Evolutionary conservation across 23 tunicate species (phyloP).

Genomic region (Halocynthia roretzi): DNA sequence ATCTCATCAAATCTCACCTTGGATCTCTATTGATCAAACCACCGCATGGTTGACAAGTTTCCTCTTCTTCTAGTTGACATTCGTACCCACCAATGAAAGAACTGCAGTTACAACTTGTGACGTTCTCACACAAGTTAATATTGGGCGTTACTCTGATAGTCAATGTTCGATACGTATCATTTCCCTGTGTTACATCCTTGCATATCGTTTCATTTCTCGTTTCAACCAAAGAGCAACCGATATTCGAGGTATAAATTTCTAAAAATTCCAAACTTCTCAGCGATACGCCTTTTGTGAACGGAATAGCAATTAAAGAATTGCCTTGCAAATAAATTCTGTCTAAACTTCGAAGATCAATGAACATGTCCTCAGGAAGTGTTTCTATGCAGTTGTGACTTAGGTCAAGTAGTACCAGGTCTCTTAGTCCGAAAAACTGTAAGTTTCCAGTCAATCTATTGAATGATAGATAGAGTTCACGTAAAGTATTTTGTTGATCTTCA

Average conservation of each 20-base stretch:
- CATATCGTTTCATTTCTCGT: neutral
- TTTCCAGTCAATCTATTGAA: neutral
- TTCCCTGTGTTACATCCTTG: neutral
- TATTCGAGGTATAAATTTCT: neutral
- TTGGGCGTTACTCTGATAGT: neutral
- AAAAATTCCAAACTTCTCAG: neutral
- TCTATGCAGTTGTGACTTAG: slow-evolving; percentile 1
- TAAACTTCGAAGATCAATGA: neutral
- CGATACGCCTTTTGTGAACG: neutral
- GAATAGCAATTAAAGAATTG: neutral
- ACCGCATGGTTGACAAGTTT: too few species aligned
- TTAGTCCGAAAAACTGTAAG: neutral
- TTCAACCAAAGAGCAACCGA: neutral
- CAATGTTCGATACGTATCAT: neutral
- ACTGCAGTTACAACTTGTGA: neutral
- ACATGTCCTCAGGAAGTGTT: neutral
- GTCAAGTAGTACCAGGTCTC: neutral
- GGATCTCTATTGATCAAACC: too few species aligned
- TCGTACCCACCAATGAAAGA: neutral
- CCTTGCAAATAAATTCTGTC: slow-evolving; percentile 13
- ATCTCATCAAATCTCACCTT: too few species aligned
- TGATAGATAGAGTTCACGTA: neutral
- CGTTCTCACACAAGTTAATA: neutral
- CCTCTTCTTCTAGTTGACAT: neutral
- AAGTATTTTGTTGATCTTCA: neutral